phyloP scores from a whole-genome alignment of 1,140 invertebrate species.

The Lepidotrigona ventralis region DNA sequence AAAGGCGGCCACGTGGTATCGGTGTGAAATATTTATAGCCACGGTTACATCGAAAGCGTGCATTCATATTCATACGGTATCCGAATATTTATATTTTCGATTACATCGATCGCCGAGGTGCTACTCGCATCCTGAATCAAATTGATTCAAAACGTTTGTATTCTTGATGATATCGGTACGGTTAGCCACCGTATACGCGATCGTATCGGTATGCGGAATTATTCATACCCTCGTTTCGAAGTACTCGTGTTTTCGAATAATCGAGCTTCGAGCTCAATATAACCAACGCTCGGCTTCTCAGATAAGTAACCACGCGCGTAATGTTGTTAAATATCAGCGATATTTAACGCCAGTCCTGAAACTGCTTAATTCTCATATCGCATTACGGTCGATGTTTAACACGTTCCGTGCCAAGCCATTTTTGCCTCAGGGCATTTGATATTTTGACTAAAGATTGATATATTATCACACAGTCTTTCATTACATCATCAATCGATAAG shows the following conservation, averaged over 20 bases:
- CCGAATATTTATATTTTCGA: not conserved
- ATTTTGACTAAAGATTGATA: too few relatives aligned
- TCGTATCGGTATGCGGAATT: not conserved
- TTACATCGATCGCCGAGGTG: not conserved
- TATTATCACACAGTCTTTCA: too few relatives aligned
- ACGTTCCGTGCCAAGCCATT: too few relatives aligned
- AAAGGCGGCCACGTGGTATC: not conserved
- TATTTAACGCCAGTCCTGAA: not conserved
- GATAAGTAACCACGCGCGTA: not conserved
- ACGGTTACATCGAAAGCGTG: not conserved
- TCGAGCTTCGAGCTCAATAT: not conserved
- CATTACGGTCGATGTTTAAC: too few relatives aligned
- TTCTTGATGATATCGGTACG: not conserved
- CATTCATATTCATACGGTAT: not conserved
- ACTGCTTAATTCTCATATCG: too few relatives aligned
- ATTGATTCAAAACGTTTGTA: not conserved
- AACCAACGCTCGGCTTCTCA: not conserved
- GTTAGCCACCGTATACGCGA: not conserved
- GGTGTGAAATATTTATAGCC: not conserved
- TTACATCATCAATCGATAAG: too few relatives aligned
- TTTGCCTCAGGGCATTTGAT: too few relatives aligned
- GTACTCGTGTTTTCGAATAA: not conserved
- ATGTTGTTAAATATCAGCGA: not conserved
- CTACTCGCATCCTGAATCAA: too few relatives aligned
- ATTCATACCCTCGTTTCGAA: not conserved